phyloP scores from a whole-genome alignment of 1,140 invertebrate species.

The Atta cephalotes region DNA sequence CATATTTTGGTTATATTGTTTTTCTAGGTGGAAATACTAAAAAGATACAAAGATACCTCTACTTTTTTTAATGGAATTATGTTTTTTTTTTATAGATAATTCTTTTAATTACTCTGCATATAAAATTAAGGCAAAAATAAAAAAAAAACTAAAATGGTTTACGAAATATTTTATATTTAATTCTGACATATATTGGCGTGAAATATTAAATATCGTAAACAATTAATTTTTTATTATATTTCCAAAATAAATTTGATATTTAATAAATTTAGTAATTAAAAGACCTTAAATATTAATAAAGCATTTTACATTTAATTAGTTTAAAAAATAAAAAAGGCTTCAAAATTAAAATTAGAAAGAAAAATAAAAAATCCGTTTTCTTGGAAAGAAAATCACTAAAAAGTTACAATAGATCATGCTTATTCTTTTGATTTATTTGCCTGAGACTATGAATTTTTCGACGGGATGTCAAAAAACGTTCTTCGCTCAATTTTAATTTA shows the following conservation, averaged over 20 bases:
- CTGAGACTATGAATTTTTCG: background rate
- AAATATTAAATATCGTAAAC: no score
- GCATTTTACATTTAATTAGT: background rate
- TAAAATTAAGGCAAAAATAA: no score
- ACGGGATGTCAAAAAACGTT: background rate
- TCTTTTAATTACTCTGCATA: no score
- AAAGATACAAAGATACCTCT: no score
- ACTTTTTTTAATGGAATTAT: no score
- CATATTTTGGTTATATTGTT: no score
- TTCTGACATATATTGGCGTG: no score
- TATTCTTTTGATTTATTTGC: background rate
- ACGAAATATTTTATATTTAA: no score
- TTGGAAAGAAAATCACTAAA: background rate
- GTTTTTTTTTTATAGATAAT: no score
- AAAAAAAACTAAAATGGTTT: no score
- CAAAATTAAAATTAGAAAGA: background rate
- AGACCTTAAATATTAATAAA: background rate
- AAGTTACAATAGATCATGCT: background rate
- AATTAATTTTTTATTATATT: no score
- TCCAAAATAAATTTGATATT: background rate
- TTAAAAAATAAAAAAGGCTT: background rate
- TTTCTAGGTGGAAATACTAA: no score
- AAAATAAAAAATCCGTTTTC: slow-evolving; percentile 4
- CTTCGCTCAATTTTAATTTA: slow-evolving; percentile 41
- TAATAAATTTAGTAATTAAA: background rate